phyloP scores from a whole-genome alignment of 1,140 invertebrate genomes.

The Coboldia fuscipes region DNA sequence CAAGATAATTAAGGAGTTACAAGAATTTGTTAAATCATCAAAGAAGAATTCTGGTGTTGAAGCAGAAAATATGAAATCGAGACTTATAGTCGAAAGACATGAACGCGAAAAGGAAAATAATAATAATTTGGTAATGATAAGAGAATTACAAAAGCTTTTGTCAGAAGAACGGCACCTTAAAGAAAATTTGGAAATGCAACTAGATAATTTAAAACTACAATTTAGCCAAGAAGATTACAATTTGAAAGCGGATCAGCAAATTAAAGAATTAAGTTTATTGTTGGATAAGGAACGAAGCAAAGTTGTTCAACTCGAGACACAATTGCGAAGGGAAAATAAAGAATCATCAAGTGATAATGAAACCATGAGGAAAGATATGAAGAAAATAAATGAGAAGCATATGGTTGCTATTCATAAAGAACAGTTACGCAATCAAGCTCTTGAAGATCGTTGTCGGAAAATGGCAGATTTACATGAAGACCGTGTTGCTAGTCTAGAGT shows the following conservation, averaged over 20 bases:
- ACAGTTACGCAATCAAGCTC: conserved; percentile 25
- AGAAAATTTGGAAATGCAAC: conserved; percentile 35
- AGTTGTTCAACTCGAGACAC: conserved; percentile 30
- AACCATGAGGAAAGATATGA: conserved; percentile 47
- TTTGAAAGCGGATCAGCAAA: conserved; percentile 10
- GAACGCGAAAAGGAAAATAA: conserved; percentile 57
- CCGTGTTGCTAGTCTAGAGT: conserved; percentile 53
- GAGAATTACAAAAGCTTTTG: conserved; percentile 41
- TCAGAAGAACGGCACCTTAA: conserved; percentile 33
- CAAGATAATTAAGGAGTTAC: conserved; percentile 33
- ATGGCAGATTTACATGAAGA: conserved; percentile 47
- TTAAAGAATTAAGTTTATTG: conserved; percentile 31
- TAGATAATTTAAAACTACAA: conserved; percentile 26
- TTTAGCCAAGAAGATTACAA: conserved; percentile 8
- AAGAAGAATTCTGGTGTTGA: conserved; percentile 31
- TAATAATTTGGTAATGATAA: conserved; percentile 43
- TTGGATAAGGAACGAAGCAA: conserved; percentile 38
- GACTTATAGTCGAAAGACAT: conserved; percentile 48
- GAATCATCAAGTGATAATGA: conserved; percentile 37
- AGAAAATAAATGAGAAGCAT: conserved; percentile 45
- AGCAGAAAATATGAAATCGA: conserved; percentile 43
- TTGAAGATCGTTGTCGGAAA: conserved; percentile 42
- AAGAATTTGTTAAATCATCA: conserved; percentile 32
- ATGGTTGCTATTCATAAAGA: conserved; percentile 30
- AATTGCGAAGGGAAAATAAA: conserved; percentile 4